Conservation (phyloP, 2,797 vertebrate species). For the Astyanax mexicanus region DNA sequence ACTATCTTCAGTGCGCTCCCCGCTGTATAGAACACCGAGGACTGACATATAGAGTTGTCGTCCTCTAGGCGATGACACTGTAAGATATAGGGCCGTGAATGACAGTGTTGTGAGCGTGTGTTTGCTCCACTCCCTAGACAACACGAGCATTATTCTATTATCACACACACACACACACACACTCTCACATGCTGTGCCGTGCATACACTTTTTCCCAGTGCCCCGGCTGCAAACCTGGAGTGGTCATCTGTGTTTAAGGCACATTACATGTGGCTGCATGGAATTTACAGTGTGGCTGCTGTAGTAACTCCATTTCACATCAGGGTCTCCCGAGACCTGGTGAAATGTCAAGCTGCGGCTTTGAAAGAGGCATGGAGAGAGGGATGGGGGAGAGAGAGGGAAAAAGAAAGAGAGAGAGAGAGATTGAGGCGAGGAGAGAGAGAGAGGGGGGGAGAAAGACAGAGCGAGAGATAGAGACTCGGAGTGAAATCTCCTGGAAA, state of each 20-base stretch:
- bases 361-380: slow-evolving; percentile 65
- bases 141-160: slow-evolving; percentile 98
- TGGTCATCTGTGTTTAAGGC: slow-evolving; percentile 99
- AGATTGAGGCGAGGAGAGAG: slow-evolving; percentile 29
- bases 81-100: slow-evolving; percentile 97
- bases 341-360: slow-evolving; percentile 96
- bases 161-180: slow-evolving; percentile 73
- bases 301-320: slow-evolving; percentile 98
- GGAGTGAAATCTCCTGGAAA: slow-evolving; percentile 97
- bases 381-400: slow-evolving; percentile 56
- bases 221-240: slow-evolving; percentile 84
- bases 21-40: slow-evolving; percentile 89
- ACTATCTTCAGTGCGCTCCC: slow-evolving; percentile 86
- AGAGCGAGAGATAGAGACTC: slow-evolving; percentile 78
- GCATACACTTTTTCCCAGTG: slow-evolving; percentile 52
- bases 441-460: slow-evolving; percentile 65
- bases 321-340: slow-evolving; percentile 92
- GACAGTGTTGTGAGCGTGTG: slow-evolving; percentile 92
- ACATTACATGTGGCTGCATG: slow-evolving; percentile 98
- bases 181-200: slow-evolving; percentile 36
- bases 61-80: slow-evolving; percentile 93
- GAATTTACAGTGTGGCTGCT: slow-evolving; percentile 96
- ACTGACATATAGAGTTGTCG: slow-evolving; percentile 97
- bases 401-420: slow-evolving; percentile 35
- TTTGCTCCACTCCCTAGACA: slow-evolving; percentile 93